phyloP scores from a whole-genome alignment of 2,797 vertebrate species.

The Picus viridis region DNA sequence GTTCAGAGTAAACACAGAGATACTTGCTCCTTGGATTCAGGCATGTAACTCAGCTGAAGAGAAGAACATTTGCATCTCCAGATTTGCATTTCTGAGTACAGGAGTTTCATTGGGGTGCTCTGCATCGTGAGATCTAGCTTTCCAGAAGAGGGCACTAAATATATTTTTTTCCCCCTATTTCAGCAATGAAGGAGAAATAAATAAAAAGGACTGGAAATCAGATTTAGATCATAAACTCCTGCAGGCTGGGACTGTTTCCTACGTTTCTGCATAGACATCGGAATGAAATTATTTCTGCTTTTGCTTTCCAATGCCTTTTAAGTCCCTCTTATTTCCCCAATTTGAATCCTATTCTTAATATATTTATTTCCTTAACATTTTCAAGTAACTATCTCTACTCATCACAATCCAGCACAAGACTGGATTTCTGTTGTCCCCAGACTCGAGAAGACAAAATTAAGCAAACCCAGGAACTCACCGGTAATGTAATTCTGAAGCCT shows the following conservation, averaged over 20 bases:
- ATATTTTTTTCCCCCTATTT: neutral
- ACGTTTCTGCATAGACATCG: neutral
- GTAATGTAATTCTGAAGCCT: neutral
- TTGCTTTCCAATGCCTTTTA: neutral
- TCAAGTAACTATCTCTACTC: neutral
- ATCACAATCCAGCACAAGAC: neutral
- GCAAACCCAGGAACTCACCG: neutral
- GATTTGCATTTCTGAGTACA: neutral
- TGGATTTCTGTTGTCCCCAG: neutral
- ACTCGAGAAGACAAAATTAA: neutral
- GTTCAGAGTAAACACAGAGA: neutral
- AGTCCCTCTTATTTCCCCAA: neutral
- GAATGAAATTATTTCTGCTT: neutral
- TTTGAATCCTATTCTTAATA: neutral
- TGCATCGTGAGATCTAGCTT: neutral
- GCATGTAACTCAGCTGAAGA: neutral
- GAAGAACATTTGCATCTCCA: neutral
- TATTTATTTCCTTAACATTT: neutral
- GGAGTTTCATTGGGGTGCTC: neutral
- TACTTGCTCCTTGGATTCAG: neutral
- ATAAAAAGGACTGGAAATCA: neutral
- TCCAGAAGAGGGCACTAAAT: conserved; percentile 47
- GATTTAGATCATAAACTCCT: neutral
- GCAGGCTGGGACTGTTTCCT: neutral
- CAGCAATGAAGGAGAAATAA: neutral